Evolutionary conservation across 2,797 vertebrate species (phyloP).

Genomic region (Varecia variegata): DNA sequence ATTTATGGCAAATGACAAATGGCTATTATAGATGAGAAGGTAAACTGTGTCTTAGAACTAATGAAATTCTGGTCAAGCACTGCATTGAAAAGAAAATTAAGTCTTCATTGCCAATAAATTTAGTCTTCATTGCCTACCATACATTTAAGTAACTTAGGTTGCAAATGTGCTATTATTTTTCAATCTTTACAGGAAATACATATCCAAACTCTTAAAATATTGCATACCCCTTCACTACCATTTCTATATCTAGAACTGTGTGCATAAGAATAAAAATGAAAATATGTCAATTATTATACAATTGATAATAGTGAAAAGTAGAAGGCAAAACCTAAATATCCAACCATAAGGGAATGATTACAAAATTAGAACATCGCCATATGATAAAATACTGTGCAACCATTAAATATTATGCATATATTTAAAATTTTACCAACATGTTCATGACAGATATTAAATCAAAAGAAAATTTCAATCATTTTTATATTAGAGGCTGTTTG

Average conservation of each 20-base stretch:
- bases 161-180: slow-evolving; percentile 58
- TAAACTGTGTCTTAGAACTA: slow-evolving; percentile 53
- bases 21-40: slow-evolving; percentile 40
- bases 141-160: slow-evolving; percentile 54
- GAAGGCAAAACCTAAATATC: not conserved
- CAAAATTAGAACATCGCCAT: not conserved
- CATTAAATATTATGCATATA: not conserved
- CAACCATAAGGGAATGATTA: not conserved
- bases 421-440: not conserved
- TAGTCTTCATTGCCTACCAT: slow-evolving; percentile 50
- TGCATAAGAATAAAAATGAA: slow-evolving; percentile 35
- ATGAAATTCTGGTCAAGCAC: slow-evolving; percentile 55
- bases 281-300: not conserved
- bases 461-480: not conserved
- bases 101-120: slow-evolving; percentile 48
- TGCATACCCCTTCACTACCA: not conserved
- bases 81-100: slow-evolving; percentile 46
- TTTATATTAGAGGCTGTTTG: not conserved
- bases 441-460: not conserved
- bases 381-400: not conserved
- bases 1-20: slow-evolving; percentile 65
- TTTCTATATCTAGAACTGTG: slow-evolving; percentile 33
- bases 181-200: slow-evolving; percentile 50
- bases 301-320: slow-evolving; percentile 17
- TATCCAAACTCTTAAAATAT: slow-evolving; percentile 36